Base-by-base conservation (phyloP, 2,797 vertebrate genomes). In the Rhinatrema bivittatum region DNA sequence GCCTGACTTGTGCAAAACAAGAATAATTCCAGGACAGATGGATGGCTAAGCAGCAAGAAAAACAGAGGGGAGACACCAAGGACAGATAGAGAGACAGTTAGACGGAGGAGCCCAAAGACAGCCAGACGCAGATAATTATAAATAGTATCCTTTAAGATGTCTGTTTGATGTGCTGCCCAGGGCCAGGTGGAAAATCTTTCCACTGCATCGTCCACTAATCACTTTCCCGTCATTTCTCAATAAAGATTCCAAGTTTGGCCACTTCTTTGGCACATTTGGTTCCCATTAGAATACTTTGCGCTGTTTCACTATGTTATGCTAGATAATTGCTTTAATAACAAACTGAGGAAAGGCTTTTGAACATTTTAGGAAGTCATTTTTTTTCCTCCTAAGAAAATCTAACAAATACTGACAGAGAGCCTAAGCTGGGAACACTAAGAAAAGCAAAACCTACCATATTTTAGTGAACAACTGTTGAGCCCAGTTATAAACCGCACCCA, bases 241-340 rank as follows among this genome's bases (percentile, higher is more conserved):
- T 68, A 72, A 78, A 58, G 76, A 71, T 56, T 63, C 68, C 32
- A 59, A 60, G 74, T 64, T 65, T 35, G 51, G 64, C 60, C 36
- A 60, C 62, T 64, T 42, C 56, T 60, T 53, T 41, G 46, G 61
- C 63, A 74, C 84, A 86, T 86, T 86, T 85, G 84, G 78, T 84
- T 85, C 70, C 77, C 70, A 86, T 86, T 85, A 85, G 72, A 66
- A 64, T 75, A 68, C 72, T 73, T 77, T 60, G 47, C 38, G 65
- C 22, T 64, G 46, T 74, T 75, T 73, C 34, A 12, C 69, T 74
- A 68, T 84, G 81, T 86, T 85, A 75, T 83, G 81, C 72, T 80
- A 81, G 68, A 78, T 86, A 86, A 85, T 86, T 84, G 78, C 78
- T 86, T 76, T 81, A 84, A 86, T 85, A 86, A 86, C 78, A 86